Conservation (phyloP, 2,888 invertebrate genomes). For the Pantelozetes paolii region DNA sequence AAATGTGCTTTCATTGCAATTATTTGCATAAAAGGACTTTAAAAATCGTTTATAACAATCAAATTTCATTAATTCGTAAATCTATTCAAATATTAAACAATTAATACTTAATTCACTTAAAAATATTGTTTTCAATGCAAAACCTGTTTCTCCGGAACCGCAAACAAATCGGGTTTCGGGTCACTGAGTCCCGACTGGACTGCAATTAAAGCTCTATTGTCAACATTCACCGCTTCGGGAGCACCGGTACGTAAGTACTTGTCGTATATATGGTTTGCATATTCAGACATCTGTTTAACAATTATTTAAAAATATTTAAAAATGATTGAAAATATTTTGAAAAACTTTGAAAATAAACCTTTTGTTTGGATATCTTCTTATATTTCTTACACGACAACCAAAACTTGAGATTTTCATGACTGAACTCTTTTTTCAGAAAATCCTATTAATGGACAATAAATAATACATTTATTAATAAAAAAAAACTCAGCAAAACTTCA, state of each 20-base stretch:
- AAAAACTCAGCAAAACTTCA: background rate
- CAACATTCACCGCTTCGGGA: conserved; percentile 2
- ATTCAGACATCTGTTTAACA: background rate
- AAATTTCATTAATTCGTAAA: conserved; percentile 22
- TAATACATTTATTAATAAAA: background rate
- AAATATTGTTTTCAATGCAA: background rate
- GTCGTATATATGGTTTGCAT: conserved; percentile 8
- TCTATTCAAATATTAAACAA: background rate
- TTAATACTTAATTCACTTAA: background rate
- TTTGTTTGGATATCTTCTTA: background rate
- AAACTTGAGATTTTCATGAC: conserved; percentile 24
- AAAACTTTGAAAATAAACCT: background rate
- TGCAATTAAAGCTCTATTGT: background rate
- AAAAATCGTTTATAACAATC: conserved; percentile 27
- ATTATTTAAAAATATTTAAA: background rate
- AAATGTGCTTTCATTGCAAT: conserved; percentile 6
- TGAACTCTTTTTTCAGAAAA: conserved; percentile 31
- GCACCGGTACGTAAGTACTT: background rate
- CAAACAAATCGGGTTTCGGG: conserved; percentile 2
- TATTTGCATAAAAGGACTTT: background rate
- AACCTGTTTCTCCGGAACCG: conserved; percentile 21
- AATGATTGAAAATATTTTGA: background rate
- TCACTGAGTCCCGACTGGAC: background rate
- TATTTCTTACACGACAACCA: conserved; percentile 8
- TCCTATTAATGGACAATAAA: background rate